Evolutionary conservation across 53 echinoderm and acorn worm species (phyloP), one percentile per base, ranked within the genome.

Genomic region (Mesocentrotus franciscanus): DNA sequence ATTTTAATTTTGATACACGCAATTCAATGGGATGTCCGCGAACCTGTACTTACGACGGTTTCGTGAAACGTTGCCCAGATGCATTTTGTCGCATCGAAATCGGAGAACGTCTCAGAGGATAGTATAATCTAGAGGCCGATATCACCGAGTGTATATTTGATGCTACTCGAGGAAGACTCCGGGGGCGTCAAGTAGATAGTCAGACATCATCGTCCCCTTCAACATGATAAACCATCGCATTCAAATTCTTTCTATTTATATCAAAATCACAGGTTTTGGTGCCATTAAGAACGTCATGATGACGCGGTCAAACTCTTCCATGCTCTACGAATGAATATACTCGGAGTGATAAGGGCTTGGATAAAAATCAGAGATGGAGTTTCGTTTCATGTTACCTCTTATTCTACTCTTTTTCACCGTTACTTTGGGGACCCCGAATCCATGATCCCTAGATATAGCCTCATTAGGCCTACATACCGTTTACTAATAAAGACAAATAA

Each of bases 241-340:
- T 85, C 24, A 55, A 85, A 85, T 18, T 36, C 85, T 56, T 24
- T 85, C 85, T 85, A 85, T 85, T 55, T 85, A 8, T 85, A 56
- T 55, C 49, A 8, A 24, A 85, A 56, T 55, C 24, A 85, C 49
- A 56, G 85, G 56, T 85, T 61, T 78, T 33, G 17, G 78, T 32
- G 15, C 78, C 78, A 78, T 34, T 49, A 85, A 55, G 9, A 55
- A 85, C 56, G 85, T 85, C 56, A 56, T 26, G 85, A 85, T 85
- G 56, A 85, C 49, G 85, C 24, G 56, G 56, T 49, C 4, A 85
- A 49, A 49, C 26, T 56, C 24, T 55, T 85, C 56, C 24, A 8
- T 56, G 56, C 20, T 56, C 49, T 35, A 20, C 24, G 85, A 85
- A 85, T 10, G 55, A 55, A 15, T 56, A 15, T 56, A 85, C 10